Percentiles rank a stretch among this genome's conserved stretches.
Conservation (phyloP, 2,797 vertebrate species). For the Danio albolineatus region DNA sequence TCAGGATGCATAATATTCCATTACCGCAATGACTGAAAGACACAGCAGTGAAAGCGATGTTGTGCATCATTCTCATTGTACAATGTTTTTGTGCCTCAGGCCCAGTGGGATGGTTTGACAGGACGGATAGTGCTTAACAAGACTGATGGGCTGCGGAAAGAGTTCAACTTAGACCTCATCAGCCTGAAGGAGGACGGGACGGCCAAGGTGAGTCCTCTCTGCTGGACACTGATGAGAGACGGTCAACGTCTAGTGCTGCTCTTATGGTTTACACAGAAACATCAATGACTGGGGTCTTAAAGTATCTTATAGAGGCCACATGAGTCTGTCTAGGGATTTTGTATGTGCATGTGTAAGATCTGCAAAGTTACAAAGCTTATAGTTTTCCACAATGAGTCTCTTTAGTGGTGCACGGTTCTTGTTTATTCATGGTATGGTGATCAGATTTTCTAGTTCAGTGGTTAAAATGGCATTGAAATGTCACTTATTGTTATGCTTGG, state of each 20-base stretch:
- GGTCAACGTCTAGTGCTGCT: neutral
- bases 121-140: conserved; percentile 96
- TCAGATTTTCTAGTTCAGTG: no score
- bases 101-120: conserved; percentile 95
- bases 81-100: conserved; percentile 72
- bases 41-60: neutral
- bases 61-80: conserved; percentile 28
- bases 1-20: conserved; percentile 2
- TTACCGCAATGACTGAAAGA: conserved; percentile 38
- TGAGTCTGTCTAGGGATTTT: no score
- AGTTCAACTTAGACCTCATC: conserved; percentile 98
- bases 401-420: no score
- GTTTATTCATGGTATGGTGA: no score
- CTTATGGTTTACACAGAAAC: neutral
- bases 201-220: conserved; percentile 85
- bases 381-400: no score
- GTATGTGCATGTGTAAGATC: neutral
- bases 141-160: conserved; percentile 92
- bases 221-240: neutral
- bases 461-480: no score
- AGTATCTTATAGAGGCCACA: no score
- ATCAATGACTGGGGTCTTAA: neutral
- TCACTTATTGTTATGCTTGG: no score
- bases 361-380: no score
- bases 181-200: conserved; percentile 96